Evolutionary conservation across 2,888 invertebrate genomes (phyloP).

Genomic region (Augochlorella aurata): DNA sequence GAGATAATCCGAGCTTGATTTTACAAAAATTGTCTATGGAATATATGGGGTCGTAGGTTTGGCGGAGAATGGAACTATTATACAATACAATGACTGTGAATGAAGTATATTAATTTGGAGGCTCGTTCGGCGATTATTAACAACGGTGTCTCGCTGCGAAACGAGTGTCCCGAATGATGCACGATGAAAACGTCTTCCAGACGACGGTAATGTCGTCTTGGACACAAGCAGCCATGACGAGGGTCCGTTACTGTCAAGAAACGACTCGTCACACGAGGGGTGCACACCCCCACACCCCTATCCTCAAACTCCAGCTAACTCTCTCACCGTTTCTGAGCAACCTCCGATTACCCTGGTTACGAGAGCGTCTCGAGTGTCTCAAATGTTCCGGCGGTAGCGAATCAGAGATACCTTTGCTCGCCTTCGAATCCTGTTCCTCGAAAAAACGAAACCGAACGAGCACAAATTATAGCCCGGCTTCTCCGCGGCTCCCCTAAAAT

Average conservation of each 20-base stretch:
- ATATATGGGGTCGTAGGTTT: no score
- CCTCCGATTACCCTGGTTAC: slow-evolving; percentile 64
- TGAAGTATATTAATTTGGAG: not conserved
- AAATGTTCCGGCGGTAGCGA: slow-evolving; percentile 1
- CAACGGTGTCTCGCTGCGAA: not conserved
- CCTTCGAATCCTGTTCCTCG: not conserved
- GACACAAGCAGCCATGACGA: slow-evolving; percentile 58
- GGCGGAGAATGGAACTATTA: not conserved
- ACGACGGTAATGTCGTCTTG: slow-evolving; percentile 62
- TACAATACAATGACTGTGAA: not conserved
- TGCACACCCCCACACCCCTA: slow-evolving; percentile 41
- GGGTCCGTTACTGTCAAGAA: slow-evolving; percentile 64
- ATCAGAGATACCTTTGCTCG: not conserved
- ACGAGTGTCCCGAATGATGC: slow-evolving; percentile 40
- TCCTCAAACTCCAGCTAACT: slow-evolving; percentile 41
- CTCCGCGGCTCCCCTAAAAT: not conserved
- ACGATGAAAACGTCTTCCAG: slow-evolving; percentile 66
- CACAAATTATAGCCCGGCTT: not conserved
- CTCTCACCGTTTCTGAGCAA: slow-evolving; percentile 66
- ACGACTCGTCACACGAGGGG: slow-evolving; percentile 65
- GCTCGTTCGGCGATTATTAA: slow-evolving; percentile 6
- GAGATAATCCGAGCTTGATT: no score
- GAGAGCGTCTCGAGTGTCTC: slow-evolving; percentile 29
- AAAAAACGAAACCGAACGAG: not conserved
- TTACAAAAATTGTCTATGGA: no score